phyloP scores from a whole-genome alignment of 2,797 vertebrate species.

The Sphenodon punctatus region DNA sequence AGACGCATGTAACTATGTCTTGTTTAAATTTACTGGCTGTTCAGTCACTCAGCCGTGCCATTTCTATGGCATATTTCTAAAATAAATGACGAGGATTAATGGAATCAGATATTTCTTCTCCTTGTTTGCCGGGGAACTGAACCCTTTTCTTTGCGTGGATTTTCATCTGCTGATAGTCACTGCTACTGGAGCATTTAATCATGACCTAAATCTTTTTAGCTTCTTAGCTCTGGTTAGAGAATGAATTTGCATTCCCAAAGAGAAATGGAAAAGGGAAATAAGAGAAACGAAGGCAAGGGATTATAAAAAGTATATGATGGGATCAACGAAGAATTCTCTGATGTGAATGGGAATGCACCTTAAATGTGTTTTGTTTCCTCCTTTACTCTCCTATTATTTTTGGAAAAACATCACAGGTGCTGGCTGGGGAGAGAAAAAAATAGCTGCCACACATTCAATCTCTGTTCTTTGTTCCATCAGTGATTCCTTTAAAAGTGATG shows the following conservation, averaged over 20 bases:
- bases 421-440: background rate
- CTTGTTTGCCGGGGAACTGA: constrained; percentile 14
- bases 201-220: constrained; percentile 50
- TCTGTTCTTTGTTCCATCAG: constrained; percentile 9
- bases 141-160: background rate
- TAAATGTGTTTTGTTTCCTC: background rate
- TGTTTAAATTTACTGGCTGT: background rate
- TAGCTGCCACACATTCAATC: background rate
- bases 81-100: background rate
- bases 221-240: constrained; percentile 35
- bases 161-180: background rate
- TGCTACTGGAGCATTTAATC: constrained; percentile 29
- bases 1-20: background rate
- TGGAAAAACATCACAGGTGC: background rate
- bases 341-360: background rate
- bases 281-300: background rate
- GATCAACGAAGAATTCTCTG: background rate
- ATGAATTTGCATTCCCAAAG: constrained; percentile 33
- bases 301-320: constrained; percentile 7
- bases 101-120: background rate
- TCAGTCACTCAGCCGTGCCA: background rate
- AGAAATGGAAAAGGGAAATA: background rate
- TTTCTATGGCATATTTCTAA: background rate
- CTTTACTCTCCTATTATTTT: background rate
- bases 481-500: constrained; percentile 27